A percentile compares a stretch with the other conserved stretches of the same genome.
phyloP scores from a whole-genome alignment of 2,797 vertebrate species.

The Epinephelus malabaricus region DNA sequence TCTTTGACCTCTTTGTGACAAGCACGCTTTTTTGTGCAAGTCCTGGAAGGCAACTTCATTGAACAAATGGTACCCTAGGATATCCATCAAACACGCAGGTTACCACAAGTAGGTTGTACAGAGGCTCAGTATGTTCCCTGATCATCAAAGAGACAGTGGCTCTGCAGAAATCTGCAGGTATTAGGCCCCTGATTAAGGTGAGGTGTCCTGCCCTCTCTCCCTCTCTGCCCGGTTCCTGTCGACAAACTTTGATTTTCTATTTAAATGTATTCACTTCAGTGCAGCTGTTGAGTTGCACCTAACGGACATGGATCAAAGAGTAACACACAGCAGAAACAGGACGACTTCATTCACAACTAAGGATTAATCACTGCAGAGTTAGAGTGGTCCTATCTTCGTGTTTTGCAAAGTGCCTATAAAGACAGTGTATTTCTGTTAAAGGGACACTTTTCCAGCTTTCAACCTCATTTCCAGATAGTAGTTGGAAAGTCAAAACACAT shows the following conservation, averaged over 20 bases:
- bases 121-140: not conserved
- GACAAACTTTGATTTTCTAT: constrained; percentile 43
- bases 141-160: constrained; percentile 43
- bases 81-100: constrained; percentile 1
- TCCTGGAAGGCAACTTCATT: not conserved
- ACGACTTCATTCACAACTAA: constrained; percentile 10
- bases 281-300: constrained; percentile 32
- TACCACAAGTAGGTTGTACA: not conserved
- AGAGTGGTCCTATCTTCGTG: not conserved
- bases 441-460: not conserved
- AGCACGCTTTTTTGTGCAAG: not conserved
- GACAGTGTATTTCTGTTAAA: not conserved
- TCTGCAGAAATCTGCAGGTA: constrained; percentile 32
- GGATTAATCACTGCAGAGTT: not conserved
- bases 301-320: constrained; percentile 31
- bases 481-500: not conserved
- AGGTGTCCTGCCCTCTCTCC: constrained; percentile 9
- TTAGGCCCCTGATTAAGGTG: constrained; percentile 14
- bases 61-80: not conserved
- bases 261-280: constrained; percentile 34
- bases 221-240: constrained; percentile 30
- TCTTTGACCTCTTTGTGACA: not conserved
- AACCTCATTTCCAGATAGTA: not conserved
- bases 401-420: constrained; percentile 3
- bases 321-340: constrained; percentile 17